phyloP scores from a whole-genome alignment of 2,888 invertebrate species.

The Dorcus hopei region DNA sequence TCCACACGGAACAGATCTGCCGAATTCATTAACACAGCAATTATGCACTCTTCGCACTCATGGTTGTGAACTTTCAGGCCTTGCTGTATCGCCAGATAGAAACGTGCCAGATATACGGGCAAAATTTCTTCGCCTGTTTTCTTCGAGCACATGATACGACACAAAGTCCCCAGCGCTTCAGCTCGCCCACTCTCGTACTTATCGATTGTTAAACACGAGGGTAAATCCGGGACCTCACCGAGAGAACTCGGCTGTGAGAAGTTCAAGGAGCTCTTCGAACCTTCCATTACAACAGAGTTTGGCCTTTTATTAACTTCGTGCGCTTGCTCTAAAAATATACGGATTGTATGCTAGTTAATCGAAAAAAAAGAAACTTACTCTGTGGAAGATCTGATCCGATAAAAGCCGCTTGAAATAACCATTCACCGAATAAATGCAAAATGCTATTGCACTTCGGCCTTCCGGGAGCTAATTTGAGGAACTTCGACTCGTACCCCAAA shows the following conservation, averaged over 20 bases:
- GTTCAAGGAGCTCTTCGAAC: slow-evolving; percentile 53
- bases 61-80: slow-evolving; percentile 61
- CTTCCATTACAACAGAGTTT: slow-evolving; percentile 64
- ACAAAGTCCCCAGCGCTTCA: slow-evolving; percentile 91
- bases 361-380: slow-evolving; percentile 44
- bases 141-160: slow-evolving; percentile 93
- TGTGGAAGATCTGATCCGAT: slow-evolving; percentile 69
- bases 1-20: slow-evolving; percentile 85
- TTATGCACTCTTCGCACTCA: slow-evolving; percentile 75
- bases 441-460: slow-evolving; percentile 94
- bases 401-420: slow-evolving; percentile 94
- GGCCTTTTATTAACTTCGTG: slow-evolving; percentile 59
- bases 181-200: slow-evolving; percentile 85
- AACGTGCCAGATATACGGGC: slow-evolving; percentile 88
- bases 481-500: slow-evolving; percentile 49
- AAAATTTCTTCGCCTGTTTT: slow-evolving; percentile 91
- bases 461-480: slow-evolving; percentile 62
- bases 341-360: neutral
- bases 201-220: slow-evolving; percentile 68
- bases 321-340: slow-evolving; percentile 42
- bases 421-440: slow-evolving; percentile 91
- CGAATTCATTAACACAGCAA: slow-evolving; percentile 84
- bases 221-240: slow-evolving; percentile 65
- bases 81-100: slow-evolving; percentile 87
- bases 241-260: slow-evolving; percentile 65